Base-by-base conservation (phyloP, 2,888 invertebrate genomes). In the Rutpela maculata region DNA sequence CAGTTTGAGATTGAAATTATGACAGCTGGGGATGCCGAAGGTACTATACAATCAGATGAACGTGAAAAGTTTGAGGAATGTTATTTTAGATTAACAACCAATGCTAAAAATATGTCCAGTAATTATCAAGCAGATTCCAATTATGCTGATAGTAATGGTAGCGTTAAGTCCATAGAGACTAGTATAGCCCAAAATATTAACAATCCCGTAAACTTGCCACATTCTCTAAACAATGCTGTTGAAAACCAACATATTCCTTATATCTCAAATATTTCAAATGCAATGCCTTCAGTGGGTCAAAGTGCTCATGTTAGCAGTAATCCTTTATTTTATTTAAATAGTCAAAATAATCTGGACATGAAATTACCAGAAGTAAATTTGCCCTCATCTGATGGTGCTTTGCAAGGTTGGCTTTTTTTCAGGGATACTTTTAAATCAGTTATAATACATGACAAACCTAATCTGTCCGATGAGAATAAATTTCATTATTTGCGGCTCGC, bases 1-100 rank as follows among this genome's bases (percentile, higher is more conserved):
- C 73, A 74, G 50, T 74, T 65, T 66, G 73, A 66, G n/a, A 74
- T 74, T 22, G 66, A 74, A 74, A 38, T 65, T 65, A 19, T 63
- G 18, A 43, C 19, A 4, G 18, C 65, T 43, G 65, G 22, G 12
- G 65, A 66, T 19, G 65, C 22, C 6, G 65, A 65, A 11, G 5
- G 0, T 22, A 19, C 6, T 59, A 59, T 59, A 22, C 59, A 59
- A 22, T 18, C 12, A 0, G 59, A 59, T 11, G 59, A 59, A 22
- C 59, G 22, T 9, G 59, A 59, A 12, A 11, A 59, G 0, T 59
- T 59, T 15, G 59, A 59, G 12, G 59, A 59, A 1, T 22, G 18
- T 15, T 59, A 59, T 10, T 59, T 18, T 10, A 18, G 22, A 59
- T 59, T 19, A 59, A 59, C 10, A 59, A 59, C 9, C 12, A 59